Evolutionary conservation across 2,113 vertebrate genomes (phyloP).

Genomic region (Arvicanthis niloticus): DNA sequence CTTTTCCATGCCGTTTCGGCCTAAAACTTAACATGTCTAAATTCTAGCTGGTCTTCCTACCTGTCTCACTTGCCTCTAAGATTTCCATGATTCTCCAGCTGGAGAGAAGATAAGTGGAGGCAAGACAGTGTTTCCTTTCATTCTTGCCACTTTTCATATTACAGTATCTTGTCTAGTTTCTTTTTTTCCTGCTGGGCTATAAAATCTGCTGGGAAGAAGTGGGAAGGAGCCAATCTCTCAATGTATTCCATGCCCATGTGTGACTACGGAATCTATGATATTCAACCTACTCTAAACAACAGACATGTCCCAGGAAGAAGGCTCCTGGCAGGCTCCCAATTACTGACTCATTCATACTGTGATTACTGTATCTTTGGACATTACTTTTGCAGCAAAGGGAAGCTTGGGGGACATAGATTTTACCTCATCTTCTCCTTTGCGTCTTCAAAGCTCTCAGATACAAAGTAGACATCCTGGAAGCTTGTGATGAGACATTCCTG

Average conservation of each 20-base stretch:
- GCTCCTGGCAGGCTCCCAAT: background rate
- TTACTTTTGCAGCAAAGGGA: background rate
- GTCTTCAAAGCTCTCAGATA: constrained; percentile 97
- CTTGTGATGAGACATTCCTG: constrained; percentile 98
- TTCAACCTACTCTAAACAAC: constrained; percentile 10
- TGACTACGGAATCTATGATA: background rate
- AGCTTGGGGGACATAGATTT: background rate
- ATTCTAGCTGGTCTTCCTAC: background rate
- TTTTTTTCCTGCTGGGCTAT: constrained; percentile 21
- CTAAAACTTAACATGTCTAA: constrained; percentile 13
- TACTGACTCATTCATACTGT: background rate
- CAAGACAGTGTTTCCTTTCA: constrained; percentile 11
- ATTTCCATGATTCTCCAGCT: background rate
- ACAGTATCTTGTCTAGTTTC: background rate
- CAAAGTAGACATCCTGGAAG: constrained; percentile 97
- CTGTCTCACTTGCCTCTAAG: background rate
- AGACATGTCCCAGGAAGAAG: background rate
- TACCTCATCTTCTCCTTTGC: constrained; percentile 99
- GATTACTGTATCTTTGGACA: background rate
- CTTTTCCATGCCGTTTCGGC: background rate
- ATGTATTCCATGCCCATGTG: constrained; percentile 38
- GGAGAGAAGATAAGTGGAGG: background rate
- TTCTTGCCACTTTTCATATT: background rate
- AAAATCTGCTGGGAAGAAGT: constrained; percentile 37
- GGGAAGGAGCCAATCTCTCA: constrained; percentile 16